Percentiles rank a stretch among this genome's conserved stretches.
These are phyloP conservation scores for Megaceryle maxima DNA, from an alignment of 2,113 vertebrate species.

Conservation along the genomic window DNA sequence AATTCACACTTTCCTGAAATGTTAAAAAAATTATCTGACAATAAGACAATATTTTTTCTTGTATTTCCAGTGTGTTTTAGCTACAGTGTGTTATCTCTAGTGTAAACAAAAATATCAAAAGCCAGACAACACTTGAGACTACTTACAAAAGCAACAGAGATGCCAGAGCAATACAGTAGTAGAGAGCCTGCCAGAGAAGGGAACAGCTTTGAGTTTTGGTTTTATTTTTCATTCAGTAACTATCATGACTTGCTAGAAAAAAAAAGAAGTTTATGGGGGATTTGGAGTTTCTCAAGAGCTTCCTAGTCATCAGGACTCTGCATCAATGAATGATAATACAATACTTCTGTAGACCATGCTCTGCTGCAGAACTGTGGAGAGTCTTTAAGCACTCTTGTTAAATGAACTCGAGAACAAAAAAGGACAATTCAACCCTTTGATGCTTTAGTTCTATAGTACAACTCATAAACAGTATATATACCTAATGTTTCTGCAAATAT, in stretches of 20 bases:
- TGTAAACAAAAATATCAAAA: neutral
- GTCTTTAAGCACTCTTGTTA: neutral
- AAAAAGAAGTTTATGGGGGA: neutral
- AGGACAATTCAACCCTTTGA: neutral
- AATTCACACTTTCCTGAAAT: neutral
- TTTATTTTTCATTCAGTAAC: neutral
- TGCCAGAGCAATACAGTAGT: neutral
- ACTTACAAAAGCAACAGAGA: neutral
- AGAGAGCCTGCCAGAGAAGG: neutral
- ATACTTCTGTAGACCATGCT: neutral
- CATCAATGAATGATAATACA: neutral
- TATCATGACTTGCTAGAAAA: neutral
- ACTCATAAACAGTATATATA: neutral
- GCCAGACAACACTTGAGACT: neutral
- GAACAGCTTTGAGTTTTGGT: neutral
- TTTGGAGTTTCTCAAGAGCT: neutral
- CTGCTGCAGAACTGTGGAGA: neutral
- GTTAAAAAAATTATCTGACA: neutral
- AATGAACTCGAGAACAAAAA: neutral
- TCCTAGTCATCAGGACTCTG: neutral
- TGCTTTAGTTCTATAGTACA: neutral
- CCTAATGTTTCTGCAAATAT: slow-evolving; percentile 8
- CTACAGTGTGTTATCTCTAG: neutral
- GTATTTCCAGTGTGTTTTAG: neutral
- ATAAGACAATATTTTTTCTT: neutral